Percentiles rank a stretch among this genome's conserved stretches.
Conservation (phyloP, 2,888 invertebrate genomes). For the Lepidocyrtoides sp. region DNA sequence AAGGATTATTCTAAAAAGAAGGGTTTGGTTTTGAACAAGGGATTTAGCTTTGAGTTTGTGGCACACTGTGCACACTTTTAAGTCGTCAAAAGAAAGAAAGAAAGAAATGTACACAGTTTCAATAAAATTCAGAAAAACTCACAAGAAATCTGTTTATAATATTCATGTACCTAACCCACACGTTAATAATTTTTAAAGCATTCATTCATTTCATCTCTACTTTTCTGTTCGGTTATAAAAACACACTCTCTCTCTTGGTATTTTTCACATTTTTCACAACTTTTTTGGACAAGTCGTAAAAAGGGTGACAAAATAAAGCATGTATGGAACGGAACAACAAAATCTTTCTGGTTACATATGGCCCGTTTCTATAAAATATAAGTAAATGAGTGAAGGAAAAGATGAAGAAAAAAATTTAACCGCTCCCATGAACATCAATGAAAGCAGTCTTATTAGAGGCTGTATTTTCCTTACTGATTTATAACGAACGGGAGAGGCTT, state of each 20-base stretch:
- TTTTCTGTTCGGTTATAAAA: conserved; percentile 37
- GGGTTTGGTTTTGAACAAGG: conserved; percentile 57
- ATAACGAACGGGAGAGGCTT: conserved; percentile 67
- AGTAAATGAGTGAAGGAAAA: conserved; percentile 36
- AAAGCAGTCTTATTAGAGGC: conserved; percentile 51
- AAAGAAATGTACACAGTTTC: background rate
- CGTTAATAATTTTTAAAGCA: conserved; percentile 4
- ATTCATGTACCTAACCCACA: conserved; percentile 55
- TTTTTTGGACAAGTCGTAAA: conserved; percentile 69
- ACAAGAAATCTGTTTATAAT: conserved; percentile 1
- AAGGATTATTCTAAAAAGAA: conserved; percentile 51
- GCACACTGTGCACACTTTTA: background rate
- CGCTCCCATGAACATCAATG: conserved; percentile 73
- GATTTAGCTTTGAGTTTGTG: background rate
- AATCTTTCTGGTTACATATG: conserved; percentile 37
- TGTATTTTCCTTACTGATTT: conserved; percentile 71
- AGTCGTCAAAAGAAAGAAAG: background rate
- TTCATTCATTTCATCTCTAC: conserved; percentile 39
- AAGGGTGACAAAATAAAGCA: conserved; percentile 67
- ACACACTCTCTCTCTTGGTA: background rate
- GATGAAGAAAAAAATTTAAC: conserved; percentile 51
- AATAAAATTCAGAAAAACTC: background rate
- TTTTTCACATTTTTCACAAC: conserved; percentile 50
- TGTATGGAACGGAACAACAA: conserved; percentile 36
- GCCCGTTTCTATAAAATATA: background rate